Percentiles rank a stretch among this genome's conserved stretches.
These are phyloP conservation scores for Cryptocephalus moraei DNA, from an alignment of 2,888 invertebrate species.

Conservation along the genomic window DNA sequence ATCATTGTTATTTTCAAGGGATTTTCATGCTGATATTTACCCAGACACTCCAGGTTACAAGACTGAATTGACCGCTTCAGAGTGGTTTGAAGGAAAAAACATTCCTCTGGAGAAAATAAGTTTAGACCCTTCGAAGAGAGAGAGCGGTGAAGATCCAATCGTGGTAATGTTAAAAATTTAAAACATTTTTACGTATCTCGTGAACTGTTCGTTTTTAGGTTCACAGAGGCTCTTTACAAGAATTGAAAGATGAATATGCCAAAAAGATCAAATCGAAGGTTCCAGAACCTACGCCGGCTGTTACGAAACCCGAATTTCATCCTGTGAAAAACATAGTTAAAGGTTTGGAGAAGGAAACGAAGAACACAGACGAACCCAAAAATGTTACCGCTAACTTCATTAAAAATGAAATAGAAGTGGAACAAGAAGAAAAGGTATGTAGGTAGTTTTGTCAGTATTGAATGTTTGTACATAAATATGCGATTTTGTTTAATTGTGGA, in stretches of 20 bases:
- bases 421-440: conserved; percentile 9
- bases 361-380: conserved; percentile 8
- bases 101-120: conserved; percentile 71
- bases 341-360: conserved; percentile 46
- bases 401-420: conserved; percentile 11
- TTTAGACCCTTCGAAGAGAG: conserved; percentile 67
- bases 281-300: conserved; percentile 29
- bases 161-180: conserved; percentile 41
- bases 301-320: conserved; percentile 39
- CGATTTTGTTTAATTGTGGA: too few species aligned
- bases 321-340: conserved; percentile 50
- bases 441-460: neutral
- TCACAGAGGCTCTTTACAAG: conserved; percentile 47
- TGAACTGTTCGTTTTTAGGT: conserved; percentile 37
- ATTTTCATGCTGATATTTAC: conserved; percentile 90
- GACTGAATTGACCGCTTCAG: conserved; percentile 66
- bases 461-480: too few species aligned
- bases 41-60: conserved; percentile 79
- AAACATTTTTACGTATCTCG: neutral
- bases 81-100: conserved; percentile 75
- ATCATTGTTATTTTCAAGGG: conserved; percentile 38
- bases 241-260: conserved; percentile 36
- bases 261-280: conserved; percentile 32
- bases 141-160: conserved; percentile 50
- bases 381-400: conserved; percentile 6